Base-by-base conservation (phyloP, 2,888 invertebrate species). In the Orthonychiurus folsomi region DNA sequence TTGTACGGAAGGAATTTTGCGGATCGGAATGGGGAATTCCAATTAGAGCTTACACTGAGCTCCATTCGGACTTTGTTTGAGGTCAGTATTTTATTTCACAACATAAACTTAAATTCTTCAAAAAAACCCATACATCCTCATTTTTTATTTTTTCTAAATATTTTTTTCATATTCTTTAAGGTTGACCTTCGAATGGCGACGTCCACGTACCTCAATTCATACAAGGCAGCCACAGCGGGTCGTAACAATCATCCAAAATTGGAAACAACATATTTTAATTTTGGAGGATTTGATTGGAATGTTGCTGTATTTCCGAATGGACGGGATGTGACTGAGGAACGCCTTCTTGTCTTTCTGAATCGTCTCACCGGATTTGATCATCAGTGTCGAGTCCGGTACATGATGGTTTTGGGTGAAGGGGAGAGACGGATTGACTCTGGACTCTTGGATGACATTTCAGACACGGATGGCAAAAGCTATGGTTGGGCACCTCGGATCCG, bases 201-300 rank as follows among this genome's bases (percentile, higher is more conserved):
- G 53, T 60, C 65, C 2, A 65, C 68, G 27, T 69, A 67, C 64
- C 58, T 71, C 20, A 67, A 66, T 48, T 62, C 69, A 20, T 66
- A 70, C 68, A 69, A 70, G 63, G 60, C 56, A 20, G 28, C 59
- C 37, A 59, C 61, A 27, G 56, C 50, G 50, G 62, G 62, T n/a
- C 63, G 61, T 63, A 71, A 67, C 60, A 64, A 63, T 61, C 66
- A 66, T 47, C 66, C 66, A 63, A 82, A 82, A 70, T 75, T 84
- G 60, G 86, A 86, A 74, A 84, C 84, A 1, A 79, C 81, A n/a
- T 85, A 83, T 74, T 88, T 89, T 76, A 84, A 85, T 0, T 89
- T 88, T 75, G 88, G 88, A 9, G 85, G 87, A 27, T 88, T 87
- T 76, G 89, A 89, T 75, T 89, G 89, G 89, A 87, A 86, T 73